A percentile compares a stretch with the other conserved stretches of the same genome.
Conservation (phyloP, 1,140 invertebrate genomes). For the Dreissena rostriformis region DNA sequence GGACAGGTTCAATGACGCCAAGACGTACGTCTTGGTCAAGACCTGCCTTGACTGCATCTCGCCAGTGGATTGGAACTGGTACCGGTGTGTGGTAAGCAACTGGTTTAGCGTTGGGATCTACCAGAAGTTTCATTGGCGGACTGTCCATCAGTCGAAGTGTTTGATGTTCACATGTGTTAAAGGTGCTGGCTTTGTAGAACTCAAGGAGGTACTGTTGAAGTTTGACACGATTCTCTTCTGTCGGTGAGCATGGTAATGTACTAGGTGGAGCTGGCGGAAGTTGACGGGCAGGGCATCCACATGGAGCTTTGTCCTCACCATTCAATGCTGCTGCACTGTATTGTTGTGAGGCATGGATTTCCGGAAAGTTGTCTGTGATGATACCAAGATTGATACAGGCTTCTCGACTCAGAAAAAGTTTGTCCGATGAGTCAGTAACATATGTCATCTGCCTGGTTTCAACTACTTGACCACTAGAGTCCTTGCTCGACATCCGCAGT, state of each 20-base stretch:
- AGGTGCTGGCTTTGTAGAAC: slow-evolving; percentile 60
- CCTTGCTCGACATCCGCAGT: slow-evolving; percentile 40
- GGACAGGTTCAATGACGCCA: slow-evolving; percentile 17
- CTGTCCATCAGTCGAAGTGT: slow-evolving; percentile 58
- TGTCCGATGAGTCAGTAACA: slow-evolving; percentile 34
- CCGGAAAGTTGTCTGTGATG: slow-evolving; percentile 6
- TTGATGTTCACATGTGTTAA: no score
- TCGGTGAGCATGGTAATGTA: slow-evolving; percentile 39
- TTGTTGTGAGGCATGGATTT: neutral
- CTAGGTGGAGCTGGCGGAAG: slow-evolving; percentile 46
- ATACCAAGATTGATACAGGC: slow-evolving; percentile 24
- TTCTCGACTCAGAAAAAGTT: slow-evolving; percentile 38
- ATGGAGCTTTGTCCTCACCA: no score
- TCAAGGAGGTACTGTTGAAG: no score
- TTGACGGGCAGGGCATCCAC: slow-evolving; percentile 47
- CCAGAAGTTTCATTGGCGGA: slow-evolving; percentile 43
- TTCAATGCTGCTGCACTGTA: neutral
- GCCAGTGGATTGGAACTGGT: slow-evolving; percentile 61
- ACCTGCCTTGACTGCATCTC: slow-evolving; percentile 53
- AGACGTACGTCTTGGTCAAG: slow-evolving; percentile 18
- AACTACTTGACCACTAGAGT: neutral
- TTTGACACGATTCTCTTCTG: slow-evolving; percentile 47
- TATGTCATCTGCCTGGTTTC: slow-evolving; percentile 35
- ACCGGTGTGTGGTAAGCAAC: slow-evolving; percentile 39
- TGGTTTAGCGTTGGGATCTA: slow-evolving; percentile 40